Percentiles rank a stretch among this genome's conserved stretches.
These are phyloP conservation scores for Meda fulgida DNA, from an alignment of 2,797 vertebrate species.

Conservation along the genomic window DNA sequence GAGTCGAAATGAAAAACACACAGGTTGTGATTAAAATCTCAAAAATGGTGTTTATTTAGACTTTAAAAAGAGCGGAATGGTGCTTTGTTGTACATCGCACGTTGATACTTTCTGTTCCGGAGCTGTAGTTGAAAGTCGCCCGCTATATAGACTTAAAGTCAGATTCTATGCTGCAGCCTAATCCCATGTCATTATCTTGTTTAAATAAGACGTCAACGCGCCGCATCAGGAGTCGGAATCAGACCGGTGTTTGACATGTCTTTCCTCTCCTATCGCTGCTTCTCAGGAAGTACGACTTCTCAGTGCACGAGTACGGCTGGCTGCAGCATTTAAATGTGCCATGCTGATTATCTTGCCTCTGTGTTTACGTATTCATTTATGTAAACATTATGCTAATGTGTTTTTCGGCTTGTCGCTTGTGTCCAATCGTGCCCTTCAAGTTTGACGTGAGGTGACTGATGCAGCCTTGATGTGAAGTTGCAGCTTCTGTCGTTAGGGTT, in stretches of 20 bases:
- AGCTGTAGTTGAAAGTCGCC: conserved; percentile 6
- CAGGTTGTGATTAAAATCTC: conserved; percentile 39
- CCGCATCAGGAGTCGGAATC: conserved; percentile 33
- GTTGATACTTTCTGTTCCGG: conserved; percentile 19
- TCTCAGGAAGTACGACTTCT: conserved; percentile 9
- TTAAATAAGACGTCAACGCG: conserved; percentile 57
- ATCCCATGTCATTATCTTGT: conserved; percentile 59
- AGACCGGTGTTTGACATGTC: conserved; percentile 55
- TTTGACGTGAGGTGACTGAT: conserved; percentile 82
- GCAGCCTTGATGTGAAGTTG: conserved; percentile 77
- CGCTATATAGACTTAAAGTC: conserved; percentile 50
- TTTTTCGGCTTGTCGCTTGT: conserved; percentile 73
- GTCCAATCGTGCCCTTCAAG: conserved; percentile 80
- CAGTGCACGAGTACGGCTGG: not conserved
- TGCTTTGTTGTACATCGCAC: conserved; percentile 35
- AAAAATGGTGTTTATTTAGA: conserved; percentile 23
- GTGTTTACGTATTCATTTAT: conserved; percentile 79
- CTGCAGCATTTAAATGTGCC: conserved; percentile 52
- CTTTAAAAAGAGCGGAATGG: conserved; percentile 33
- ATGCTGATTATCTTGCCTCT: conserved; percentile 54
- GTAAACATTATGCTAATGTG: conserved; percentile 80
- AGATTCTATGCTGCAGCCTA: conserved; percentile 46
- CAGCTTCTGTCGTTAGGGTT: conserved; percentile 75
- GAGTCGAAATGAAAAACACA: conserved; percentile 19
- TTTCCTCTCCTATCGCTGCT: conserved; percentile 52